Evolutionary conservation across 2,113 vertebrate genomes (phyloP), one percentile per base, ranked within the genome.

Genomic region (Psettodes erumei): DNA sequence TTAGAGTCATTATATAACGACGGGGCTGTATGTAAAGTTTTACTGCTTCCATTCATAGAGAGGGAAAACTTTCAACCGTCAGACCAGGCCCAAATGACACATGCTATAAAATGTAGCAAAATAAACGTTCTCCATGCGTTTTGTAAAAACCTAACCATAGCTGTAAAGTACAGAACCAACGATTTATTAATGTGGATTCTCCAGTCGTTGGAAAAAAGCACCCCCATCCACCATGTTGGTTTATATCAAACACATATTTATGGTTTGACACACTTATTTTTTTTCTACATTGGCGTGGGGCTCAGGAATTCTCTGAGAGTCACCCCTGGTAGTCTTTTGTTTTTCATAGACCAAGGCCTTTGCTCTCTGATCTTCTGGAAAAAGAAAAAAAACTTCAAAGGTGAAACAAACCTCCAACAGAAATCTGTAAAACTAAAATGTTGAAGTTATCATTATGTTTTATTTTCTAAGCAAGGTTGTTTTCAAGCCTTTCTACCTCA

Each of bases 171-270:
- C 25, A 58, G 33, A 45, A 64, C 32, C 8, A 18, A 75, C 61
- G 61, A 86, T 86, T 85, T 88, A 88, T 90, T 89, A 77, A 78
- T 66, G 53, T 40, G 48, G 80, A 88, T 47, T 66, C 85, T 87
- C 72, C 81, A 85, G 71, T 82, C 78, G 65, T 35, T 65, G 79
- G 62, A 82, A 83, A n/a, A 79, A 64, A 62, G n/a, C 19, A 5
- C 16, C 55, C 55, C 28, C 25, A 30, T 11, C 35, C 27, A 25
- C 50, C 48, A 75, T 71, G 71, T 43, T 77, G 80, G 71, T 83
- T 90, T 88, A 83, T 75, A 68, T 58, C 32, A 61, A 81, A 60
- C 56, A 54, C 62, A 21, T 81, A 89, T 83, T 90, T 89, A 90
- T 71, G 80, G 81, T 81, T 83, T 75, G 75, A 89, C 66, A 70